Base-by-base conservation (phyloP, 2,113 vertebrate genomes). In the Mesoclemmys tuberculata region DNA sequence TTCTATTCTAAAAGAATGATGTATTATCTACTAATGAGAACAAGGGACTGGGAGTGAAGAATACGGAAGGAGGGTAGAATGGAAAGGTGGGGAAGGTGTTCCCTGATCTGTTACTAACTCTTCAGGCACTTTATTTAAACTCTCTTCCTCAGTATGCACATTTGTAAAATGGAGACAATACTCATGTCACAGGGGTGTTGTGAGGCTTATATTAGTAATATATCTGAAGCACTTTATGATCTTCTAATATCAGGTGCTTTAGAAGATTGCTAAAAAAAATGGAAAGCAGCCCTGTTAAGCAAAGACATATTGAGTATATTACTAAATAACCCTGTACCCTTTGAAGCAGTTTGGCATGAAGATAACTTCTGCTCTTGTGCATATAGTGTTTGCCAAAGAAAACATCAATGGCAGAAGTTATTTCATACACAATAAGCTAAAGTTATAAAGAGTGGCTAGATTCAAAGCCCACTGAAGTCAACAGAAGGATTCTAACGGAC, bases 401-500 rank as follows among this genome's bases (percentile, higher is more conserved):
- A 41, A 61, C 93, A 94, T 86, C 89, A 80, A 54, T 90, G 85
- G 19, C 1, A 0, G 49, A 93, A 93, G 64, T 93, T 90, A 86
- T 85, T 71, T 94, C 24, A 68, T 82, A 18, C 81, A 94, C 83
- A 91, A 8, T 80, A 48, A 58, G 55, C 46, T 48, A 51, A 84
- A 31, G 16, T 38, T 58, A 35, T 35, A 29, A 56, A 56, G 56
- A 41, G 18, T 81, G 10, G 35, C 19, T 91, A 88, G 82, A 89
- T 56, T 82, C 68, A 88, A 92, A 91, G 83, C 24, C 18, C 90
- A 12, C 0, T 78, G 7, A 12, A 74, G 38, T 4, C 80, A 38
- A 68, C 80, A 82, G 85, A 88, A 89, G 87, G 83, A 26, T 87
- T 92, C 94, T 80, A 89, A 78, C 80, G 35, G 55, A 27, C 95